Percentiles rank a stretch among this genome's conserved stretches.
Evolutionary conservation across 1,140 invertebrate genomes (phyloP).

Genomic region (Globodera rostochiensis): DNA sequence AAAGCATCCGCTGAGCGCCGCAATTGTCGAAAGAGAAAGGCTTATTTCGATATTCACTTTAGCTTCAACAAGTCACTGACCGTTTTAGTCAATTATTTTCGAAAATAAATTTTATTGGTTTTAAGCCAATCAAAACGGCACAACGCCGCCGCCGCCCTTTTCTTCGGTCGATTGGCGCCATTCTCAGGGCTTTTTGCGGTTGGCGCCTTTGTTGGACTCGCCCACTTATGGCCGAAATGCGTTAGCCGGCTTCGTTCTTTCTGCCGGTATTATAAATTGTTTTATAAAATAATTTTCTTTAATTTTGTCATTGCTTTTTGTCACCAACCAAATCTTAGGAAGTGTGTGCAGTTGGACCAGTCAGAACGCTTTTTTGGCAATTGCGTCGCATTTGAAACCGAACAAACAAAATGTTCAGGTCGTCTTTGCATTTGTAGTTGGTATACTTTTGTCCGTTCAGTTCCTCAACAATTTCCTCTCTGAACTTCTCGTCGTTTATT

Average conservation of each 20-base stretch:
- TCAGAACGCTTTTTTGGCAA: slow-evolving; percentile 36
- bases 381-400: slow-evolving; percentile 33
- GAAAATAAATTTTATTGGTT: not conserved
- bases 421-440: not conserved
- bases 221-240: slow-evolving; percentile 27
- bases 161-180: slow-evolving; percentile 30
- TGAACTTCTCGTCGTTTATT: slow-evolving; percentile 27
- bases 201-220: slow-evolving; percentile 30
- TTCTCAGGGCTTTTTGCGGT: slow-evolving; percentile 28
- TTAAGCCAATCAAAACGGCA: slow-evolving; percentile 3
- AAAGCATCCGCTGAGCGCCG: not conserved
- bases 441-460: slow-evolving; percentile 33
- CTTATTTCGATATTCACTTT: slow-evolving; percentile 23
- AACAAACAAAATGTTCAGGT: slow-evolving; percentile 22
- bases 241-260: slow-evolving; percentile 38
- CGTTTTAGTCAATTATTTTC: not conserved
- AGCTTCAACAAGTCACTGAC: not conserved
- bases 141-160: slow-evolving; percentile 12
- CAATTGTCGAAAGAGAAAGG: slow-evolving; percentile 38
- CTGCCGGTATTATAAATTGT: slow-evolving; percentile 22
- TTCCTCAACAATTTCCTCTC: slow-evolving; percentile 30
- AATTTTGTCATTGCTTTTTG: slow-evolving; percentile 1
- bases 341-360: slow-evolving; percentile 41
- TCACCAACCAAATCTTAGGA: slow-evolving; percentile 27
- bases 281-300: not conserved